Percentiles rank a stretch among this genome's conserved stretches.
Conservation (phyloP, 2,797 vertebrate genomes). For the Luscinia luscinia region DNA sequence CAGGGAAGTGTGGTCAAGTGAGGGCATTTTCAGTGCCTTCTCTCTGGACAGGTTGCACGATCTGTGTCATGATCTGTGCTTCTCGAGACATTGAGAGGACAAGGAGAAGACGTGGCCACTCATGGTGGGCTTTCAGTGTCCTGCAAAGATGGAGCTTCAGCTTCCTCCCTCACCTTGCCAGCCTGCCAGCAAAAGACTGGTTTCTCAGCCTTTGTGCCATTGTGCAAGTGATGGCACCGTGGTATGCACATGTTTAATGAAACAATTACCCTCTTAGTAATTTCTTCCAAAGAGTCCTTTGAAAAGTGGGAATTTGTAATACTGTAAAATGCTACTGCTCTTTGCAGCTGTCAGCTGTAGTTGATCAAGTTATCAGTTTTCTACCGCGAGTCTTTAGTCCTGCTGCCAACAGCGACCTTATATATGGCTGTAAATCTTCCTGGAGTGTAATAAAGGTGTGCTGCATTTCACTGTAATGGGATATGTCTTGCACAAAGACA, state of each 20-base stretch:
- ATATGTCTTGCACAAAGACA: neutral
- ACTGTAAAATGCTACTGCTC: neutral
- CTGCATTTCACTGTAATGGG: slow-evolving; percentile 26
- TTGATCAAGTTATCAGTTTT: slow-evolving; percentile 19
- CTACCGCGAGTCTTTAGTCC: neutral
- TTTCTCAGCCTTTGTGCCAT: neutral
- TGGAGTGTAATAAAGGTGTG: slow-evolving; percentile 10
- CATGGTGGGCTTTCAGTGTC: accelerated
- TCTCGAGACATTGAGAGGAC: neutral
- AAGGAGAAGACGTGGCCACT: accelerated
- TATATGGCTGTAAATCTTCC: slow-evolving; percentile 15
- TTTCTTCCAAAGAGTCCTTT: neutral
- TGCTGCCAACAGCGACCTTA: neutral
- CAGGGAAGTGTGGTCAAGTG: neutral
- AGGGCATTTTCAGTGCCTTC: neutral
- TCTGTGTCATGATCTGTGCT: neutral
- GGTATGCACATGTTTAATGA: neutral
- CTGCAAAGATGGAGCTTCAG: neutral
- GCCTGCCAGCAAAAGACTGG: neutral
- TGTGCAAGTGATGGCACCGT: neutral
- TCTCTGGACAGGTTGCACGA: neutral
- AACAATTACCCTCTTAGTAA: neutral
- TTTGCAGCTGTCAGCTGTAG: neutral
- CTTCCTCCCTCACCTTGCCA: neutral
- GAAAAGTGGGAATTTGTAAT: neutral